Conservation (phyloP, 2,797 vertebrate species). For the Phrynocephalus forsythii region DNA sequence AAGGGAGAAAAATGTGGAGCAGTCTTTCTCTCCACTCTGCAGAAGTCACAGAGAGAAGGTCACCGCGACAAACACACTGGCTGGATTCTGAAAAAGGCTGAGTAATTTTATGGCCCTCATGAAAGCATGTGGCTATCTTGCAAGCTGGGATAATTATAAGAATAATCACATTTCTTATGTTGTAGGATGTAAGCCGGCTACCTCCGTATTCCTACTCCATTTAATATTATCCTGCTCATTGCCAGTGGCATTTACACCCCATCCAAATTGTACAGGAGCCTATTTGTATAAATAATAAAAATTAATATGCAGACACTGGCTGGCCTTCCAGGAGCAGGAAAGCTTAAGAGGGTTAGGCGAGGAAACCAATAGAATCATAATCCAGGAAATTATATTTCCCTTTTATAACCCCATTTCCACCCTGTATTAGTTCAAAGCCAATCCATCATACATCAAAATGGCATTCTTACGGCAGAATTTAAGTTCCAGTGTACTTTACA, state of each 20-base stretch:
- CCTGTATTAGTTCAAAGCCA: slow-evolving; percentile 27
- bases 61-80: slow-evolving; percentile 15
- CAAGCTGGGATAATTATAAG: slow-evolving; percentile 42
- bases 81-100: slow-evolving; percentile 30
- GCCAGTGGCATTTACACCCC: slow-evolving; percentile 16
- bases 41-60: slow-evolving; percentile 37
- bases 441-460: slow-evolving; percentile 49
- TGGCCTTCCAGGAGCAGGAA: not conserved
- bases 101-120: slow-evolving; percentile 29
- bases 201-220: slow-evolving; percentile 22
- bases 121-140: slow-evolving; percentile 48
- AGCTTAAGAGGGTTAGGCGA: not conserved
- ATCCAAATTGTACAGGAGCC: slow-evolving; percentile 8
- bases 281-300: slow-evolving; percentile 35
- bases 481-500: not conserved
- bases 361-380: not conserved
- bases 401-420: slow-evolving; percentile 49
- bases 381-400: slow-evolving; percentile 1
- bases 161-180: slow-evolving; percentile 38
- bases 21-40: slow-evolving; percentile 21
- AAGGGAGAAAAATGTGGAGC: slow-evolving; percentile 37
- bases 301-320: not conserved
- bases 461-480: not conserved
- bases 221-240: slow-evolving; percentile 27
- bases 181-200: slow-evolving; percentile 39